Base-by-base conservation (phyloP, 1,140 invertebrate genomes). In the Nasonia vitripennis region DNA sequence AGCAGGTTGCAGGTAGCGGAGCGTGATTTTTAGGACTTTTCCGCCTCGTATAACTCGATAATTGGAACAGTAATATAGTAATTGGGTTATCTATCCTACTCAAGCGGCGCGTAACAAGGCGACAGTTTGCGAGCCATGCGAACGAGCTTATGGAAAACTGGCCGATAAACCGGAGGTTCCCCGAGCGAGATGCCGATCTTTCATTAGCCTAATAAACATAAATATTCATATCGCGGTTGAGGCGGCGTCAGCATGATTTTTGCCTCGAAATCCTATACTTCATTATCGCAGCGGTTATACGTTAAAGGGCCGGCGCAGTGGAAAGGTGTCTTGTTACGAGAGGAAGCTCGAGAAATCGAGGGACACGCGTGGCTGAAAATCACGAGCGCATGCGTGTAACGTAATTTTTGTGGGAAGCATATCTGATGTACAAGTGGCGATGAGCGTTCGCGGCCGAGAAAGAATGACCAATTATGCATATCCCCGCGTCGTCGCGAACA, bases 161-260 rank as follows among this genome's bases (percentile, higher is more conserved):
- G 1, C 23, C 2, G 34, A 51, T 51, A 78, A 78, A 23, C 7
- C n/a, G 2, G 45, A 11, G 74, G 11, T 27, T 55, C 27, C 37
- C 27, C 20, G 67, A 68, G n/a, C 23, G 37, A 23, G 78, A 71
- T 81, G 23, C n/a, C 62, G 34, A 70, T 48, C 68, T 81, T 71
- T 81, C 23, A 81, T 73, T 51, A 20, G 11, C 0, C 37, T 51
- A 27, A 51, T 73, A 81, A 71, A 80, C 34, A 80, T 80, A 80
- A 80, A 70, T 80, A 80, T 80, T 80, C 51, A 80, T 80, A 70
- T 71, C 12, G 48, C 0, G 14, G 14, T 5, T 23, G 48, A 27
- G 67, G 23, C 67, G n/a, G 11, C 41, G 9, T 27, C 0, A 20
- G 34, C 41, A 80, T 70, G 31, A 48, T 68, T 70, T 62, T 70